Evolutionary conservation across 1,140 invertebrate genomes (phyloP).

Genomic region (Steinernema feltiae): DNA sequence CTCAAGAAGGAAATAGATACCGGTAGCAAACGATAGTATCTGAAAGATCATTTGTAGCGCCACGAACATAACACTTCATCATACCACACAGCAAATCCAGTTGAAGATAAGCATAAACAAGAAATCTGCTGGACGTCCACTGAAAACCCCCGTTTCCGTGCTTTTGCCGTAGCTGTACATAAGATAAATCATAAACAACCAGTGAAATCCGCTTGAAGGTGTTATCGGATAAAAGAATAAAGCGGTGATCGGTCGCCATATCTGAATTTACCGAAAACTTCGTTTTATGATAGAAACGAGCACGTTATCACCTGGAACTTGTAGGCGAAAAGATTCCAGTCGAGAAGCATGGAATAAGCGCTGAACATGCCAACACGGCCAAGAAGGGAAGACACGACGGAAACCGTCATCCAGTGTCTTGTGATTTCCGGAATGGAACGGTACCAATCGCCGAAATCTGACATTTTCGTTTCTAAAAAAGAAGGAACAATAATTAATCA

Average conservation of each 20-base stretch:
- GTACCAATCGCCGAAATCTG: slow-evolving; percentile 36
- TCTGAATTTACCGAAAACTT: slow-evolving; percentile 65
- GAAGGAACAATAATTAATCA: background rate
- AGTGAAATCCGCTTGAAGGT: slow-evolving; percentile 86
- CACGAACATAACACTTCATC: too few species aligned
- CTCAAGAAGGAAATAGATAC: slow-evolving; percentile 78
- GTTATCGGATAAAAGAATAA: slow-evolving; percentile 87
- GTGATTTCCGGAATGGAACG: slow-evolving; percentile 50
- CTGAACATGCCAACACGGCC: slow-evolving; percentile 77
- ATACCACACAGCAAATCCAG: slow-evolving; percentile 73
- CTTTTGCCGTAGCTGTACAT: slow-evolving; percentile 87
- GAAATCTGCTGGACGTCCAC: slow-evolving; percentile 86
- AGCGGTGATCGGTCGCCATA: slow-evolving; percentile 87
- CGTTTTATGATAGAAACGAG: slow-evolving; percentile 27
- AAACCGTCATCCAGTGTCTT: slow-evolving; percentile 86
- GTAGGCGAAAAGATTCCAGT: slow-evolving; percentile 70
- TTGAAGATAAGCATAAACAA: slow-evolving; percentile 87
- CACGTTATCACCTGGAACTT: slow-evolving; percentile 66
- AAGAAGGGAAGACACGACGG: slow-evolving; percentile 74
- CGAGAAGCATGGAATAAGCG: slow-evolving; percentile 69
- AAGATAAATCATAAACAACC: slow-evolving; percentile 94
- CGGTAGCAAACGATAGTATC: slow-evolving; percentile 28
- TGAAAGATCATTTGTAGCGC: too few species aligned
- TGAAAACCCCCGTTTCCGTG: slow-evolving; percentile 80
- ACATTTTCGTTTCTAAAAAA: slow-evolving; percentile 21